Evolutionary conservation across 2,113 vertebrate species (phyloP).

Genomic region (Halcyon malimbica): DNA sequence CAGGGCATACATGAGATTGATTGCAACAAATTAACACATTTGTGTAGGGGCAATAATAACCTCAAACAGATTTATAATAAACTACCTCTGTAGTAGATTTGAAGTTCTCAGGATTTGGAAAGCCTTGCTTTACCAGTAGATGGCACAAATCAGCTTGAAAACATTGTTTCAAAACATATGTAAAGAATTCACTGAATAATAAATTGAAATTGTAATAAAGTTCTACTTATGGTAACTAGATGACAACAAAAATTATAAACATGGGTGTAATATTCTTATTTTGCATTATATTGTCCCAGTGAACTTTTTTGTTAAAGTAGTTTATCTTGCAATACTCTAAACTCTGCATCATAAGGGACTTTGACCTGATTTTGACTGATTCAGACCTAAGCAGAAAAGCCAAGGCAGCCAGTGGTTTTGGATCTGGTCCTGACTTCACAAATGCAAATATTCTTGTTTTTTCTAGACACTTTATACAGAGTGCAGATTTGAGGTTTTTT

Average conservation of each 20-base stretch:
- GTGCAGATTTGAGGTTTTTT: neutral
- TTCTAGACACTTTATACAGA: neutral
- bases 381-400: neutral
- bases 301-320: neutral
- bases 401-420: neutral
- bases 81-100: neutral
- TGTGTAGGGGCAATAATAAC: neutral
- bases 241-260: neutral
- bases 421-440: neutral
- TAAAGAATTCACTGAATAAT: neutral
- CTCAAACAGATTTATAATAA: neutral
- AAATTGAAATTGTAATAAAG: neutral
- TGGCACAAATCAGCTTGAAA: conserved; percentile 49
- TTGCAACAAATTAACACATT: neutral
- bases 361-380: neutral
- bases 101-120: neutral
- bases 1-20: neutral
- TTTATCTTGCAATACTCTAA: neutral
- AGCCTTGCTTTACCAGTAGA: conserved; percentile 47
- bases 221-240: neutral
- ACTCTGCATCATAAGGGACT: neutral
- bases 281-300: neutral
- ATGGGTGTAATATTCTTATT: neutral
- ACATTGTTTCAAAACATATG: neutral
- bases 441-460: neutral